Percentiles rank a stretch among this genome's conserved stretches.
Conservation (phyloP, 2,888 invertebrate genomes). For the Cheilosia impressa region DNA sequence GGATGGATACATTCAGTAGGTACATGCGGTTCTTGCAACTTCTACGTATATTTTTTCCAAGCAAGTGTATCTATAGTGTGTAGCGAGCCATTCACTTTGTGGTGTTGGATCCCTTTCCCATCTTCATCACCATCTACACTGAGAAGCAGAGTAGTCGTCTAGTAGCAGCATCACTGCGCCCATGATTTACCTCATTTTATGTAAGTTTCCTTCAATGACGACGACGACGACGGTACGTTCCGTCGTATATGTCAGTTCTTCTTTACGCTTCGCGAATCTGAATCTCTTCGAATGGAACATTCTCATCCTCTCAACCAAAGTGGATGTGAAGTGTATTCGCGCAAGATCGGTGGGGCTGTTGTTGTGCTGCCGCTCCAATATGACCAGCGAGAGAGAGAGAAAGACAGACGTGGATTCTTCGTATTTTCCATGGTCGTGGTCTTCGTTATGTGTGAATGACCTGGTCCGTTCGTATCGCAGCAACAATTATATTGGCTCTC, state of each 20-base stretch:
- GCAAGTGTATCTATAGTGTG: slow-evolving; percentile 31
- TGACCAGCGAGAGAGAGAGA: not conserved
- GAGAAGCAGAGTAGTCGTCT: slow-evolving; percentile 11
- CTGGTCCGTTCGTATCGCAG: slow-evolving; percentile 29
- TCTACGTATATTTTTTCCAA: not conserved
- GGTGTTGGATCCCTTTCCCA: slow-evolving; percentile 68
- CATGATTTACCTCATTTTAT: slow-evolving; percentile 57
- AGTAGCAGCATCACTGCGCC: slow-evolving; percentile 55
- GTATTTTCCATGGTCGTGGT: not conserved
- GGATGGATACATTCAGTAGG: slow-evolving; percentile 31
- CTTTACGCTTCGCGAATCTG: slow-evolving; percentile 70
- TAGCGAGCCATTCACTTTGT: slow-evolving; percentile 66
- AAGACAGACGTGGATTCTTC: not conserved
- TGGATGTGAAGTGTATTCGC: slow-evolving; percentile 60
- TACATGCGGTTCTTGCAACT: slow-evolving; percentile 51
- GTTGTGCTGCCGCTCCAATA: slow-evolving; percentile 15
- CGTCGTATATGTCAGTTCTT: slow-evolving; percentile 57
- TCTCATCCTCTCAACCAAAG: slow-evolving; percentile 56
- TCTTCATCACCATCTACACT: slow-evolving; percentile 50
- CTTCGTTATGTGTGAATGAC: slow-evolving; percentile 69
- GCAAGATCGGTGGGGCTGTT: slow-evolving; percentile 38
- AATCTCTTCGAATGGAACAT: slow-evolving; percentile 54
- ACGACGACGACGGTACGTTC: not conserved
- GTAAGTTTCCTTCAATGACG: slow-evolving; percentile 7
- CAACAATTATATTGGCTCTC: slow-evolving; percentile 58